Conservation (phyloP, 2,888 invertebrate genomes). For the Drosophila melanosoma region DNA sequence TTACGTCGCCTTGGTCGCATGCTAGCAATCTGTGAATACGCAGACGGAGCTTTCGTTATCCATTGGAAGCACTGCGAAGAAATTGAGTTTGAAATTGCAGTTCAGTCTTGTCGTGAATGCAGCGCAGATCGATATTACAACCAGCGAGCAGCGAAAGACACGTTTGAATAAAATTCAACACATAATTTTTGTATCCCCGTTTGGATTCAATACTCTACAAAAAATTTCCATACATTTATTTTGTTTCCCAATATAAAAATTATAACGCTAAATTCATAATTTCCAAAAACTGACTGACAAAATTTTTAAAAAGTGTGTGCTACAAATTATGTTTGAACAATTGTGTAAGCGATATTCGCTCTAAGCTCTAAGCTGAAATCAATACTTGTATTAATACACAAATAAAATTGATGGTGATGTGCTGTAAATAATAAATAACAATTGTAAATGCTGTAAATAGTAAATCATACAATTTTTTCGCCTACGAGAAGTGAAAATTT, state of each 20-base stretch:
- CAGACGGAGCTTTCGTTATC: slow-evolving; percentile 79
- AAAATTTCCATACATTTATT: slow-evolving; percentile 31
- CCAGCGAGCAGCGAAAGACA: slow-evolving; percentile 64
- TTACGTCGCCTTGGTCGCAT: slow-evolving; percentile 42
- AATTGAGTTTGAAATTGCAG: slow-evolving; percentile 83
- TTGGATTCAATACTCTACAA: slow-evolving; percentile 44
- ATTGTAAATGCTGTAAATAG: slow-evolving; percentile 11
- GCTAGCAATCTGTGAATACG: slow-evolving; percentile 56
- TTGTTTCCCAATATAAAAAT: slow-evolving; percentile 11
- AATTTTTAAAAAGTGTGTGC: slow-evolving; percentile 17
- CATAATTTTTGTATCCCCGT: slow-evolving; percentile 54
- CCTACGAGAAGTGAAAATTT: slow-evolving; percentile 75
- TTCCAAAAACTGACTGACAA: slow-evolving; percentile 11
- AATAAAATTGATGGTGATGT: slow-evolving; percentile 17
- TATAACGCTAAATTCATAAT: slow-evolving; percentile 12
- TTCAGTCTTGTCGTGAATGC: slow-evolving; percentile 85
- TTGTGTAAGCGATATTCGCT: slow-evolving; percentile 66
- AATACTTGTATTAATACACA: slow-evolving; percentile 44
- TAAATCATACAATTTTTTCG: slow-evolving; percentile 62
- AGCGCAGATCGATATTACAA: slow-evolving; percentile 83
- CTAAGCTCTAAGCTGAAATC: slow-evolving; percentile 45
- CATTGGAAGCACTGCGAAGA: slow-evolving; percentile 79
- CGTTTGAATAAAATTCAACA: slow-evolving; percentile 55
- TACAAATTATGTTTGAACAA: slow-evolving; percentile 28
- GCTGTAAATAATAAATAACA: slow-evolving; percentile 7